phyloP scores from a whole-genome alignment of 2,797 vertebrate genomes.

The Hoplostethus atlanticus region DNA sequence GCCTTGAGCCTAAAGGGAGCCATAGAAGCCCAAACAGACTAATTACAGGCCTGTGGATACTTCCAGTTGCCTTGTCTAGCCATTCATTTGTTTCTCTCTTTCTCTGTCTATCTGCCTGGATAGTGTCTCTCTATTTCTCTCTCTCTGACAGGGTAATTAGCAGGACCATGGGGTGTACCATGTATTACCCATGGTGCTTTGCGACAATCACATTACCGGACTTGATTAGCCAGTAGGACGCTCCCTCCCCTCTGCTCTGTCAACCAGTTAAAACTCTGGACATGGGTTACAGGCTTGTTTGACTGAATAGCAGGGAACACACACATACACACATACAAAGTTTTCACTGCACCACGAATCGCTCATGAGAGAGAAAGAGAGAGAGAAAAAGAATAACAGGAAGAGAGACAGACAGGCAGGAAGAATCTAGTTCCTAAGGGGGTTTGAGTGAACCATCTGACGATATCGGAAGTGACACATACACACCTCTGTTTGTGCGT shows the following conservation, averaged over 20 bases:
- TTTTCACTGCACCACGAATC: not conserved
- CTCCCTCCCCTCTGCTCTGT: slow-evolving; percentile 3
- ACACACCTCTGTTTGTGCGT: slow-evolving; percentile 17
- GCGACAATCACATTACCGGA: slow-evolving; percentile 61
- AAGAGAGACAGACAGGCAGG: not conserved
- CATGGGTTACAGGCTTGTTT: not conserved
- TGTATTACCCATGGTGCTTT: slow-evolving; percentile 59
- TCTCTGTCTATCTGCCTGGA: slow-evolving; percentile 22
- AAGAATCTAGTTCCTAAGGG: not conserved
- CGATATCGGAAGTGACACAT: slow-evolving; percentile 8
- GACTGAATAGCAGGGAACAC: too few species aligned
- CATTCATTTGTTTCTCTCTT: slow-evolving; percentile 44
- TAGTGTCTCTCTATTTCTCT: slow-evolving; percentile 31
- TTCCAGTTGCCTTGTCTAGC: too few species aligned
- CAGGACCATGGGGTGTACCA: slow-evolving; percentile 49
- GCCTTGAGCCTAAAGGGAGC: too few species aligned
- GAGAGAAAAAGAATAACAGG: not conserved
- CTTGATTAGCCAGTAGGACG: slow-evolving; percentile 40
- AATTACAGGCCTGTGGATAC: too few species aligned
- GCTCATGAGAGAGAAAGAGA: not conserved
- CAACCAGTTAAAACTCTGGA: slow-evolving; percentile 12
- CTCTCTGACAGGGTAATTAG: slow-evolving; percentile 70
- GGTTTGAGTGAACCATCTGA: not conserved
- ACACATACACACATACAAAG: too few species aligned
- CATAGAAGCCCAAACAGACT: too few species aligned